phyloP scores from a whole-genome alignment of 2,888 invertebrate species.

The Rhagonycha lutea region DNA sequence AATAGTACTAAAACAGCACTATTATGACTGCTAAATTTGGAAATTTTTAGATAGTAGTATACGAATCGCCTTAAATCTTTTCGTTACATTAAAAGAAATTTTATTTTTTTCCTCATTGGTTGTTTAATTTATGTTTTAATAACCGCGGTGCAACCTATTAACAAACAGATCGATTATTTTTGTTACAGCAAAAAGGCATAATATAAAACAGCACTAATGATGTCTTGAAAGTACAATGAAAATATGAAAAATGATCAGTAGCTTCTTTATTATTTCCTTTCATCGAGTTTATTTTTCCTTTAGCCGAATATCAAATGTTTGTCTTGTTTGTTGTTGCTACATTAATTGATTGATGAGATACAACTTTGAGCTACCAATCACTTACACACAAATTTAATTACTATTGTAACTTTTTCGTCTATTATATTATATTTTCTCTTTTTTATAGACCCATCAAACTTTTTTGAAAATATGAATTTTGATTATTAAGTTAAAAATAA shows the following conservation, averaged over 20 bases:
- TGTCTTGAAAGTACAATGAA: conserved; percentile 4
- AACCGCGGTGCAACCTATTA: neutral
- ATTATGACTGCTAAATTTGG: no score
- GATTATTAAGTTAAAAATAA: neutral
- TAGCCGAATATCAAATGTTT: conserved; percentile 12
- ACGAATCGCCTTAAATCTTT: neutral
- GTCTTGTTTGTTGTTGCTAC: conserved; percentile 7
- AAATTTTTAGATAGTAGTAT: no score
- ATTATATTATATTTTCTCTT: neutral
- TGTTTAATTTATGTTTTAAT: neutral
- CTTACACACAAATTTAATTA: neutral
- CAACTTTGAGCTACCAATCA: neutral
- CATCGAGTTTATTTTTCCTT: conserved; percentile 16
- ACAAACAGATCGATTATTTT: conserved; percentile 4
- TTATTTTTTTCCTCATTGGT: neutral
- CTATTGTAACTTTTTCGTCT: neutral
- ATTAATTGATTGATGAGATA: conserved; percentile 20
- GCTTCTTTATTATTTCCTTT: conserved; percentile 12
- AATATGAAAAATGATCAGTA: conserved; percentile 17
- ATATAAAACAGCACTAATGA: conserved; percentile 5
- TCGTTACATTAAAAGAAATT: neutral
- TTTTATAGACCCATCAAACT: neutral
- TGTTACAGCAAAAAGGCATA: neutral
- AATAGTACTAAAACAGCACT: no score
- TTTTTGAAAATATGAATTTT: neutral